Conservation (phyloP, 2,113 vertebrate genomes). For the Cyanoderma ruficeps region DNA sequence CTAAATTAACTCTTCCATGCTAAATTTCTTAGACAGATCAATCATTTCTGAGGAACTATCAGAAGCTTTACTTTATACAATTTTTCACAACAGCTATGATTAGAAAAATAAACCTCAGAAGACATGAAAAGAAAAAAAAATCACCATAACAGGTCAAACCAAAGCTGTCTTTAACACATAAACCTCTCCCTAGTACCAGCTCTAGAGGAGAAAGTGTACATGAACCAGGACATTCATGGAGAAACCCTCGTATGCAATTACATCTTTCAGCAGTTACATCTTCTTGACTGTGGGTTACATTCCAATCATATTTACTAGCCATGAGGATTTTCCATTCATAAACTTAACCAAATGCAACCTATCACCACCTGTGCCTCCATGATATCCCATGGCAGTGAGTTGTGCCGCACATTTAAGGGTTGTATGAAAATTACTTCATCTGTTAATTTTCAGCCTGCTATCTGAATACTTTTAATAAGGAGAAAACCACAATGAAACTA, state of each 20-base stretch:
- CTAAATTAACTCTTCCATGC: neutral
- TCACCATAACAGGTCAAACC: neutral
- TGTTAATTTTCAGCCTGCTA: neutral
- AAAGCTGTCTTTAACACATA: neutral
- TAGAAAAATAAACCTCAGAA: conserved; percentile 21
- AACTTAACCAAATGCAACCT: neutral
- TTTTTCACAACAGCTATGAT: neutral
- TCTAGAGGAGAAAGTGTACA: neutral
- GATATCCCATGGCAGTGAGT: neutral
- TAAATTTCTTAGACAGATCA: neutral
- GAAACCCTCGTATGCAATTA: neutral
- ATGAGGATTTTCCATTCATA: neutral
- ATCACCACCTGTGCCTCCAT: neutral
- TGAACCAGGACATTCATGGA: neutral
- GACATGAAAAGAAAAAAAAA: neutral
- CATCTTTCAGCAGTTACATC: neutral
- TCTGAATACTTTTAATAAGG: neutral
- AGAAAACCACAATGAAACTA: neutral
- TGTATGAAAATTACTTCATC: neutral
- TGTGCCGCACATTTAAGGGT: neutral
- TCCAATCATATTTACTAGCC: neutral
- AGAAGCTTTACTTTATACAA: neutral
- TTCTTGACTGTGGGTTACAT: neutral
- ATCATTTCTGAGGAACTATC: neutral
- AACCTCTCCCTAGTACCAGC: neutral